A percentile compares a stretch with the other conserved stretches of the same genome.
These are phyloP conservation scores for Cheiracanthium punctorium DNA, from an alignment of 2,888 invertebrate genomes.

Conservation along the genomic window DNA sequence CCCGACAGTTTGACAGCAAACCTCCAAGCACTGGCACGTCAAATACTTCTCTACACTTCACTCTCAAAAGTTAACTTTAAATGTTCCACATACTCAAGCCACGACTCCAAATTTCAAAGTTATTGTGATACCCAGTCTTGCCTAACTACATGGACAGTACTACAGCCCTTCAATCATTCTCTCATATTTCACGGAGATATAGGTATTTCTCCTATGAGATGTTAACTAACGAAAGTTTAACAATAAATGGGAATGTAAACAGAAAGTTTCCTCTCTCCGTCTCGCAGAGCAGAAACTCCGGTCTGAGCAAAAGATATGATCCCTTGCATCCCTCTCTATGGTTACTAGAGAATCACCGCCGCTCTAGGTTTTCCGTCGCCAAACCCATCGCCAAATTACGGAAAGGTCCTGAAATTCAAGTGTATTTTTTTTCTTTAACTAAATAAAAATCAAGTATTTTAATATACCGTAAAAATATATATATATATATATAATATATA, in stretches of 20 bases:
- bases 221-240: neutral
- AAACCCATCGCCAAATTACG: constrained; percentile 26
- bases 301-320: constrained; percentile 23
- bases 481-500: too few relatives aligned
- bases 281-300: constrained; percentile 38
- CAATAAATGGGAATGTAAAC: constrained; percentile 1
- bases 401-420: neutral
- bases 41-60: neutral
- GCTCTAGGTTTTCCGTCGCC: constrained; percentile 27
- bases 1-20: neutral
- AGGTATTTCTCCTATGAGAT: neutral
- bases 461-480: too few relatives aligned
- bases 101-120: too few relatives aligned
- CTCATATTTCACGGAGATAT: too few relatives aligned
- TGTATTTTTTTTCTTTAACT: too few relatives aligned
- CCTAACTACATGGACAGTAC: too few relatives aligned
- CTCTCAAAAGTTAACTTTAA: neutral
- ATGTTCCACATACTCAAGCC: too few relatives aligned
- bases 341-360: neutral
- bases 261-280: constrained; percentile 47
- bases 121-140: too few relatives aligned
- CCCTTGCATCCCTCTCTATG: constrained; percentile 49
- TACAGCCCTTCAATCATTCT: too few relatives aligned
- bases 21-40: neutral
- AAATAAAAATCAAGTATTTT: too few relatives aligned